A percentile compares a stretch with the other conserved stretches of the same genome.
Evolutionary conservation across 1,140 invertebrate species (phyloP).

Genomic region (Drosophila tani): DNA sequence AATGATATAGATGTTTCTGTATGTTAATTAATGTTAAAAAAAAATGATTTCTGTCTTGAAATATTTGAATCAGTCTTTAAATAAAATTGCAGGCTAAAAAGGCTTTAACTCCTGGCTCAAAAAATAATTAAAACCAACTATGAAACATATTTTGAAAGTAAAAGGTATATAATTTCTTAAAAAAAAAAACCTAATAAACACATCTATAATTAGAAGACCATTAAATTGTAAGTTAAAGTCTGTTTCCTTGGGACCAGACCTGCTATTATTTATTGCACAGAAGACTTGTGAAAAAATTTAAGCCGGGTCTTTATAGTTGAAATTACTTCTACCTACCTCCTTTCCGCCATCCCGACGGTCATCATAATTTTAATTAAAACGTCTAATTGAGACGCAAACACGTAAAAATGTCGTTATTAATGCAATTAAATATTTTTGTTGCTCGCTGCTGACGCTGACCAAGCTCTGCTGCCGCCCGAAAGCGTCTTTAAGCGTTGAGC

Average conservation of each 20-base stretch:
- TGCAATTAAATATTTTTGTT: conserved; percentile 49
- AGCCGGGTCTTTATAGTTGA: conserved; percentile 15
- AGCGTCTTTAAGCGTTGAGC: conserved; percentile 28
- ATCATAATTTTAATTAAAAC: conserved; percentile 60
- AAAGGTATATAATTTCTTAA: background rate
- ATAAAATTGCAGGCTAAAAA: background rate
- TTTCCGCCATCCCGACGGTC: conserved; percentile 4
- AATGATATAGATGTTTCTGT: background rate
- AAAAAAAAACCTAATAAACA: background rate
- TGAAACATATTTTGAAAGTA: background rate
- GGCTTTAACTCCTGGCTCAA: too few species aligned
- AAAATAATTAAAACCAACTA: too few species aligned
- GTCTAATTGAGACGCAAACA: conserved; percentile 60
- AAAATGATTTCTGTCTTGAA: background rate
- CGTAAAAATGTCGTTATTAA: conserved; percentile 60
- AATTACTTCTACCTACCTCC: conserved; percentile 24
- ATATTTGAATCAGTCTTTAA: background rate
- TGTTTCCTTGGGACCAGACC: conserved; percentile 5
- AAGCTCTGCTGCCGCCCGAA: conserved; percentile 28
- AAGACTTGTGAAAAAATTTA: conserved; percentile 17
- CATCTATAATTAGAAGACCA: conserved; percentile 2
- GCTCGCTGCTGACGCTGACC: conserved; percentile 13
- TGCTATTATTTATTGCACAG: conserved; percentile 10
- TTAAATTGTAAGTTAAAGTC: conserved; percentile 5
- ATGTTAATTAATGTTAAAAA: too few species aligned